phyloP scores from a whole-genome alignment of 1,140 invertebrate genomes.

The Drosophila azteca region DNA sequence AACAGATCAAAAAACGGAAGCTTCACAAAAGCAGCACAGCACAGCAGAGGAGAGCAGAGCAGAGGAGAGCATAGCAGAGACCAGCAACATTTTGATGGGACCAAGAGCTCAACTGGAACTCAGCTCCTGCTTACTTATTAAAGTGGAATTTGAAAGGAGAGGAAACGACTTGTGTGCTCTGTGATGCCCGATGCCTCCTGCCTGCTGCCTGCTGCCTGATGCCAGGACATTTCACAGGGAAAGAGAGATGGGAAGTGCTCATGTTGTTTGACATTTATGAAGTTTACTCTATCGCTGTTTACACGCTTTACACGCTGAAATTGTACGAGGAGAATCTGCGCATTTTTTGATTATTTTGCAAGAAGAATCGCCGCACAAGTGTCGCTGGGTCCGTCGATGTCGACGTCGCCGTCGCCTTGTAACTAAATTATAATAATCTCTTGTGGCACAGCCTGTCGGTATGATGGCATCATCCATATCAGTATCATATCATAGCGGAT shows the following conservation, averaged over 20 bases:
- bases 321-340: slow-evolving; percentile 42
- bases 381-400: slow-evolving; percentile 19
- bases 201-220: background rate
- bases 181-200: background rate
- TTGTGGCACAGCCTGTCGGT: slow-evolving; percentile 45
- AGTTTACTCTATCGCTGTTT: slow-evolving; percentile 49
- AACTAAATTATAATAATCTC: slow-evolving; percentile 74
- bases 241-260: background rate
- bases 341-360: slow-evolving; percentile 43
- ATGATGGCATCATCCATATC: slow-evolving; percentile 66
- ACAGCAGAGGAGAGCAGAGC: slow-evolving; percentile 1
- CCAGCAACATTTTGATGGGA: slow-evolving; percentile 47
- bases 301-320: slow-evolving; percentile 33
- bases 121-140: slow-evolving; percentile 60
- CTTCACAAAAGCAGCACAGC: slow-evolving; percentile 40
- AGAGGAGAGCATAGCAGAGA: slow-evolving; percentile 3
- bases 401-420: slow-evolving; percentile 20
- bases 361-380: slow-evolving; percentile 35
- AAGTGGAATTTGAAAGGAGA: slow-evolving; percentile 44
- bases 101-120: slow-evolving; percentile 25
- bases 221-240: slow-evolving; percentile 14
- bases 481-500: slow-evolving; percentile 72
- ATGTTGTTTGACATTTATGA: slow-evolving; percentile 53
- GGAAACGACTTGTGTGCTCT: slow-evolving; percentile 12
- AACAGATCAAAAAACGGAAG: slow-evolving; percentile 67